A percentile compares a stretch with the other conserved stretches of the same genome.
phyloP scores from a whole-genome alignment of 2,888 invertebrate genomes.

The Loripinus fragilis region DNA sequence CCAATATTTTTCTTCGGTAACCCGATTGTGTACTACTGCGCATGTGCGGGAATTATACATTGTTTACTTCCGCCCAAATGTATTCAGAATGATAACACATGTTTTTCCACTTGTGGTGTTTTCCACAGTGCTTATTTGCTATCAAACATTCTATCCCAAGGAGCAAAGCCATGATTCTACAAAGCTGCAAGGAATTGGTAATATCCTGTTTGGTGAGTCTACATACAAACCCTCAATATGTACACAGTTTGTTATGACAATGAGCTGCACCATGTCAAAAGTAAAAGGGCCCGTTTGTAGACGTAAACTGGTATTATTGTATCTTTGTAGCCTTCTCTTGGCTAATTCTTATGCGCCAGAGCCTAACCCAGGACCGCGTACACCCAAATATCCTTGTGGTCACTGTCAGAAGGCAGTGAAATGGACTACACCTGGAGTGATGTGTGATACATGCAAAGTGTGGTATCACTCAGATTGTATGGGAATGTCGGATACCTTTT shows the following conservation, averaged over 20 bases:
- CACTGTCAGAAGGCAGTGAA: too few species aligned
- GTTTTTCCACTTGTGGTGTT: constrained; percentile 2
- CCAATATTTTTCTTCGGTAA: too few species aligned
- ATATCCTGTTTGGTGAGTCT: constrained; percentile 1
- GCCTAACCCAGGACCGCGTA: too few species aligned
- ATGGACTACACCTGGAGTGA: too few species aligned
- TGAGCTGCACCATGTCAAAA: constrained; percentile 21
- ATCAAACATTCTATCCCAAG: neutral
- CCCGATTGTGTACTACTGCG: too few species aligned
- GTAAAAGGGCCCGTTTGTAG: constrained; percentile 19
- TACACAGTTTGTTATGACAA: constrained; percentile 1
- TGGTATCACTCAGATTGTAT: too few species aligned
- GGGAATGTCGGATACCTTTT: constrained; percentile 38
- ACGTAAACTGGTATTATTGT: neutral
- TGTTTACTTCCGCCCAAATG: too few species aligned
- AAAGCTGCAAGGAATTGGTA: neutral
- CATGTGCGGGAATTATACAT: too few species aligned
- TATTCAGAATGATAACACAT: neutral
- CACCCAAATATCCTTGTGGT: constrained; percentile 10
- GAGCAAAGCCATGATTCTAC: constrained; percentile 10
- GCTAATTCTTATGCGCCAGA: too few species aligned
- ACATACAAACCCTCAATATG: constrained; percentile 11
- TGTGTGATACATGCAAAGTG: too few species aligned
- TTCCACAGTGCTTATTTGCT: constrained; percentile 7
- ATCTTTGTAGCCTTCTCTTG: too few species aligned